These are phyloP conservation scores for Ridgeia piscesae DNA, from an alignment of 1,140 invertebrate species.

Conservation along the genomic window DNA sequence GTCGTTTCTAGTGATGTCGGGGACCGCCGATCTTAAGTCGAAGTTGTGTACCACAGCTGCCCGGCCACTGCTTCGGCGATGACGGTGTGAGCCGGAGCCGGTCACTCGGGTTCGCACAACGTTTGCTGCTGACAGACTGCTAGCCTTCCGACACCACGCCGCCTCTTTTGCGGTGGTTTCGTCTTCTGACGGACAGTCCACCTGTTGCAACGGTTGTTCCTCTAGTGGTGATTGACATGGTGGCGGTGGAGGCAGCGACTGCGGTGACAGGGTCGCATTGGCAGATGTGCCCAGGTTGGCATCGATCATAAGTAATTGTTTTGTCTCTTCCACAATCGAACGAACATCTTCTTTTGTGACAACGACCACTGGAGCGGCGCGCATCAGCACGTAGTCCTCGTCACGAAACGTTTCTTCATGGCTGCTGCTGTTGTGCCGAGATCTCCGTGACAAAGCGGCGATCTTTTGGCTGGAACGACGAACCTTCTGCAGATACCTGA, in stretches of 20 bases:
- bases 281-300: neutral
- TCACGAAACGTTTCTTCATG: neutral
- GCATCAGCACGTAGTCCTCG: neutral
- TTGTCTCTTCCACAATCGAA: neutral
- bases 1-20: neutral
- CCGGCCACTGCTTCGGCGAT: too few species aligned
- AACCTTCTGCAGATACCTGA: neutral
- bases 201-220: neutral
- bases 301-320: neutral
- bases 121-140: neutral
- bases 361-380: neutral
- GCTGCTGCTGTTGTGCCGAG: neutral
- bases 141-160: neutral
- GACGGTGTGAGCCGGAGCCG: neutral
- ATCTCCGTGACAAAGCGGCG: neutral
- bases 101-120: neutral
- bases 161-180: neutral
- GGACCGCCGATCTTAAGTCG: neutral
- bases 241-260: neutral
- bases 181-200: neutral
- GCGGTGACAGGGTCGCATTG: neutral
- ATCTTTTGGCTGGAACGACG: neutral
- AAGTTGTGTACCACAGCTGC: neutral
- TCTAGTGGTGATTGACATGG: neutral
- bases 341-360: neutral